Evolutionary conservation across 92 coral and sea anemone genomes (phyloP), one percentile per base, ranked within the genome.

Genomic region (Pocillopora meandrina): DNA sequence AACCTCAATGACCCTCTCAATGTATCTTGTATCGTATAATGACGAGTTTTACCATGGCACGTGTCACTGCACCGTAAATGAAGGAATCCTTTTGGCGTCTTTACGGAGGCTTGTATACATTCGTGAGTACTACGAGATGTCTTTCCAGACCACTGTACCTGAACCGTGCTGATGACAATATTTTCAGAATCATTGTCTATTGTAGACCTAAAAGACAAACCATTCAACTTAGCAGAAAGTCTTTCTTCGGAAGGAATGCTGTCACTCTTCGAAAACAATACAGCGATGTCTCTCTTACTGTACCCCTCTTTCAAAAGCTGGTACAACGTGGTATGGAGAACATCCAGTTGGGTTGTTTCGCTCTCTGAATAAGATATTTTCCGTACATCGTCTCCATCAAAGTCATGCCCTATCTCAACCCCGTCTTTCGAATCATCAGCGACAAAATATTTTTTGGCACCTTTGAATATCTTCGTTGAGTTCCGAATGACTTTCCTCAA

Each of bases 91-190:
- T 67, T 0, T 31, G 26, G 16, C 71, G 42, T 67, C 71, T 42
- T 8, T 26, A 18, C 21, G 42, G 42, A 26, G 12, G 16, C 13
- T 26, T 42, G 15, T 21, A 15, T 1, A 26, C 71, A 31, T 87
- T 74, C 36, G 81, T 65, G 7, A 87, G 62, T 17, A 87, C 67
- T 15, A 87, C 82, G 1, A 83, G 73, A 1, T 80, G 87, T 16
- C 80, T 74, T 8, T 83, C 87, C 23, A 83, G 87, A 12, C 90
- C 90, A 49, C 90, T 75, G 74, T 36, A 87, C 56, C 74, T 66
- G 33, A 21, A 87, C 76, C 10, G 90, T 60, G 14, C 86, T 87
- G 15, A 87, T 16, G 58, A 87, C 82, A 0, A 87, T n/a, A 18
- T 34, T 0, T 1, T 82, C 47, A 2, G 49, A 20, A n/a, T 20